Conservation (phyloP, 1,140 invertebrate species). For the Dysdera silvatica region DNA sequence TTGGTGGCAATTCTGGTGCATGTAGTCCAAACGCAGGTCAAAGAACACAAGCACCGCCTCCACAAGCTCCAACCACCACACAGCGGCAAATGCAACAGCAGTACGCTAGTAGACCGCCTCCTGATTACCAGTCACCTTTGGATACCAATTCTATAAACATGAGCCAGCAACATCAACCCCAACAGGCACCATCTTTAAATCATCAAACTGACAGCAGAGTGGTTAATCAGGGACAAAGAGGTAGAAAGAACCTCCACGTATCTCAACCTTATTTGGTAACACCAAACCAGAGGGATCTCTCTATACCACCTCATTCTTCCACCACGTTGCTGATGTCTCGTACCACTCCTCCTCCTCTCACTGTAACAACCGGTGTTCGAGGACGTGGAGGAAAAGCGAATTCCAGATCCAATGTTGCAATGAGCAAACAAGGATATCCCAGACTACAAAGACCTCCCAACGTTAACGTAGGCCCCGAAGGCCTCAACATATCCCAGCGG, state of each 20-base stretch:
- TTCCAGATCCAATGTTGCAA: background rate
- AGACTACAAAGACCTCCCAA: constrained; percentile 43
- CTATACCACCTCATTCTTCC: background rate
- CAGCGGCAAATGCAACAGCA: background rate
- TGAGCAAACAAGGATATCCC: background rate
- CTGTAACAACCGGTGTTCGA: background rate
- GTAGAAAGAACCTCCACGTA: constrained; percentile 2
- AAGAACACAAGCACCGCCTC: background rate
- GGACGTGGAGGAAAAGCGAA: background rate
- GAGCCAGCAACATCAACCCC: background rate
- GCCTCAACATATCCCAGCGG: constrained; percentile 45
- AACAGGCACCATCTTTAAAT: background rate
- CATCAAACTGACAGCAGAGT: background rate
- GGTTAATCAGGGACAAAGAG: background rate
- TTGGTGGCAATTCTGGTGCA: background rate
- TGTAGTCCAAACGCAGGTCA: constrained; percentile 4
- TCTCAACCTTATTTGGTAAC: constrained; percentile 2
- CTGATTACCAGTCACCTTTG: constrained; percentile 15
- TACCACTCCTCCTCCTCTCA: background rate
- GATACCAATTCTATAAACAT: background rate
- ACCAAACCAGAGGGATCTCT: background rate
- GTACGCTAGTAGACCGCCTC: constrained; percentile 13
- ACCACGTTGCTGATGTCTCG: constrained; percentile 1
- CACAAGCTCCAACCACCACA: background rate
- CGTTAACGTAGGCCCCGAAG: constrained; percentile 46